These are phyloP conservation scores for Glossosoma conforme DNA, from an alignment of 1,140 invertebrate genomes.

Conservation along the genomic window DNA sequence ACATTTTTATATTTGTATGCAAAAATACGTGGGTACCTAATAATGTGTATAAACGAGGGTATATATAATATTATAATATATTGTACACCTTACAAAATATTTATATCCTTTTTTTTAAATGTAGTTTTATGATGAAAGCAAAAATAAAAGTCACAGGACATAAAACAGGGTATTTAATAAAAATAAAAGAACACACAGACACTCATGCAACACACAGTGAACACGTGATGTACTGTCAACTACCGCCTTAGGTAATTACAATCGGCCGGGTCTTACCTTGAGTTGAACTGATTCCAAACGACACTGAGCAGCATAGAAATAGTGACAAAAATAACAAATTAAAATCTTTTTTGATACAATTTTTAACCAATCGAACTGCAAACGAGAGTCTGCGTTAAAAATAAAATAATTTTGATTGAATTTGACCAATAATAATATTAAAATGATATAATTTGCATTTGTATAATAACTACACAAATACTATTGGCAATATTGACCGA, in stretches of 20 bases:
- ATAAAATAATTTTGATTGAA: background rate
- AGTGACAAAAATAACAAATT: conserved; percentile 46
- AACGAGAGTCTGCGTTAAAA: conserved; percentile 1
- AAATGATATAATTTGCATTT: background rate
- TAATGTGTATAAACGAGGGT: too few species aligned
- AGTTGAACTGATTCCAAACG: conserved; percentile 97
- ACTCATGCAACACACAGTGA: conserved; percentile 33
- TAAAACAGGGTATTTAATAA: conserved; percentile 27
- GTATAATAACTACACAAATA: too few species aligned
- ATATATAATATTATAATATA: background rate
- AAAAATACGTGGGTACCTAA: too few species aligned
- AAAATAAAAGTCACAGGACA: conserved; percentile 31
- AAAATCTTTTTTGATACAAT: conserved; percentile 22
- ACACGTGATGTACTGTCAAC: conserved; percentile 14
- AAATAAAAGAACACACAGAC: conserved; percentile 29
- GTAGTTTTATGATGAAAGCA: too few species aligned
- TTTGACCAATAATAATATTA: background rate
- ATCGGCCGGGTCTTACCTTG: conserved; percentile 74
- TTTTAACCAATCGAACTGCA: conserved; percentile 1
- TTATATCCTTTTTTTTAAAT: too few species aligned
- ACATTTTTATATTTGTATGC: too few species aligned
- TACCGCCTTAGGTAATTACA: conserved; percentile 17
- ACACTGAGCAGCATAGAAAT: conserved; percentile 75
- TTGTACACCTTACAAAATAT: background rate
- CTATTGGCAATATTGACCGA: too few species aligned